These are phyloP conservation scores for Poecilia picta DNA, from an alignment of 2,797 vertebrate genomes.

Conservation along the genomic window DNA sequence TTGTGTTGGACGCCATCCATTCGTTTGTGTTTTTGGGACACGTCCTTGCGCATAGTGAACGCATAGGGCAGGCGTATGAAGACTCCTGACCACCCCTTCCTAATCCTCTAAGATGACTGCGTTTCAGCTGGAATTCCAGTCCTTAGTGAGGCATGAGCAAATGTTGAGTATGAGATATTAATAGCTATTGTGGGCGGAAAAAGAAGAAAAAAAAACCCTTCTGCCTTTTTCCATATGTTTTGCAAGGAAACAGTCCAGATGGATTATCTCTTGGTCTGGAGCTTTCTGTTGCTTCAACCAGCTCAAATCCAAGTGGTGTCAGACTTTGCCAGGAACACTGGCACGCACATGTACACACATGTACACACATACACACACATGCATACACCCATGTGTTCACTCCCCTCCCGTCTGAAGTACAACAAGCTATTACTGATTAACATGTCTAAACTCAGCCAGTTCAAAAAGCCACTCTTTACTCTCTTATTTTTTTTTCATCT, in stretches of 20 bases:
- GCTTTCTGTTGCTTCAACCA: conserved; percentile 57
- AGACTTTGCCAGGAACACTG: conserved; percentile 55
- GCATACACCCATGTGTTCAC: conserved; percentile 27
- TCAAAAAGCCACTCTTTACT: conserved; percentile 60
- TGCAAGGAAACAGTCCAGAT: conserved; percentile 79
- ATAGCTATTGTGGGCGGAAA: conserved; percentile 77
- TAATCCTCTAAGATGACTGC: conserved; percentile 63
- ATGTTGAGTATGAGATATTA: conserved; percentile 73
- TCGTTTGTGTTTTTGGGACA: conserved; percentile 52
- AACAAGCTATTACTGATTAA: conserved; percentile 78
- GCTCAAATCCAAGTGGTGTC: conserved; percentile 58
- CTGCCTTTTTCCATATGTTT: conserved; percentile 81
- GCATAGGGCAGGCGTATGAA: conserved; percentile 53
- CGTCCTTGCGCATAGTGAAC: conserved; percentile 33
- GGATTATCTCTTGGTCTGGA: conserved; percentile 77
- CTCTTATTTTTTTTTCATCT: conserved; percentile 38
- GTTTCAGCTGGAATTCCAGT: conserved; percentile 73
- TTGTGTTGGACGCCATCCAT: conserved; percentile 34
- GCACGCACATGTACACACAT: conserved; percentile 19
- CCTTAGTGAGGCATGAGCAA: conserved; percentile 75
- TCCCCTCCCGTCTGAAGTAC: conserved; percentile 70
- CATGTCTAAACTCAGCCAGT: conserved; percentile 69
- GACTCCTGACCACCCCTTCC: conserved; percentile 54
- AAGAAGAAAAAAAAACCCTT: conserved; percentile 58
- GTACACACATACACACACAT: conserved; percentile 27